Base-by-base conservation (phyloP, 2,797 vertebrate genomes). In the Smutsia temminckii region DNA sequence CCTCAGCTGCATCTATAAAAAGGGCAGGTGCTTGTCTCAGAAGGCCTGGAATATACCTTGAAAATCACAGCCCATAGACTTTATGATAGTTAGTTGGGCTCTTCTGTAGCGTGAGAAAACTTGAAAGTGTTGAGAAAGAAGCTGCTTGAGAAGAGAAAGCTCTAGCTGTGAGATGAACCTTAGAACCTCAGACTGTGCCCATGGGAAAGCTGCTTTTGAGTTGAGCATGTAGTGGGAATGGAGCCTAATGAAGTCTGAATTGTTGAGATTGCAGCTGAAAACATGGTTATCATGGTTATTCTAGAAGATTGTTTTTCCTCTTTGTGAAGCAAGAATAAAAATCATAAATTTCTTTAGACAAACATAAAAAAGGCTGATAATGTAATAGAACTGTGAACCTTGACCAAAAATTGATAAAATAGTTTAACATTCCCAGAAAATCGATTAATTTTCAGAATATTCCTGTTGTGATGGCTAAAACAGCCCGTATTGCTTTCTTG, bases 401-500 rank as follows among this genome's bases (percentile, higher is more conserved):
- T 92, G 63, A 96, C 80, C 77, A 92, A 85, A 95, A 91, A 85
- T 89, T 96, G 78, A 88, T 95, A 79, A 97, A 95, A 96, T n/a
- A 89, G 25, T 66, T 88, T 90, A 74, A 68, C 42, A 63, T 96
- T 96, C 80, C 85, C 93, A 77, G 87, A 89, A 96, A 96, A 95
- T 84, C 27, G 0, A 95, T 95, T 83, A 75, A 94, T 93, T 93
- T 89, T 87, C 81, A 93, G 91, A 95, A 90, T 95, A 88, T 93
- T 85, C 86, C 95, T 92, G 63, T 88, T 66, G 75, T 71, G 69
- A 40, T 96, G 78, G 84, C 85, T 90, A 83, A 96, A 93, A 93
- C 90, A 90, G 89, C 89, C 46, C 69, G 9, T 79, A 55, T 86
- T 93, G 75, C 80, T 89, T 95, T 95, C 81, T 25, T 51, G 40